Evolutionary conservation across 2,113 vertebrate species (phyloP).

Genomic region (Myotis yumanensis): DNA sequence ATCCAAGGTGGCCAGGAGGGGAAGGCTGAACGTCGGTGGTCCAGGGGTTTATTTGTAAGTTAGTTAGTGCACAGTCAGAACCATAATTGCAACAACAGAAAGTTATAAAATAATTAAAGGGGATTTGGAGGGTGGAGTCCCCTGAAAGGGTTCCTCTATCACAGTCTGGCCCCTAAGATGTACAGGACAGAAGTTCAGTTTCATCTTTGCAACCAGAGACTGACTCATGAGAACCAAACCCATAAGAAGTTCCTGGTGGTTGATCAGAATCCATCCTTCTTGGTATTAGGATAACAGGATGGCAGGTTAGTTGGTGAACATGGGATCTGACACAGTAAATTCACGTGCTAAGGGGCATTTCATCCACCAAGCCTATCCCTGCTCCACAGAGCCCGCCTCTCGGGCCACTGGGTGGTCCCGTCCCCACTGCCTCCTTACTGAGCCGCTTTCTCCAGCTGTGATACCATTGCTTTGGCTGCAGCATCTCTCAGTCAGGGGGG

Average conservation of each 20-base stretch:
- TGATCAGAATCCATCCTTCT: not conserved
- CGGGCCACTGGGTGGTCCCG: not conserved
- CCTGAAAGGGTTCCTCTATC: not conserved
- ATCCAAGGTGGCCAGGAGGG: not conserved
- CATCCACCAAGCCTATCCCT: not conserved
- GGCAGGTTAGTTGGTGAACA: not conserved
- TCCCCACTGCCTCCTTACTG: not conserved
- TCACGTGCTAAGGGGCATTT: not conserved
- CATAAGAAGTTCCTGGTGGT: not conserved
- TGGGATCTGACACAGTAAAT: not conserved
- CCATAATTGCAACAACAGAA: not conserved
- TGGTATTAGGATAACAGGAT: not conserved
- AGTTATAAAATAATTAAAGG: not conserved
- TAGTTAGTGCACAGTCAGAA: not conserved
- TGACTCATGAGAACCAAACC: not conserved
- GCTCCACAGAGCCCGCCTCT: not conserved
- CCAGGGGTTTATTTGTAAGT: constrained; percentile 24
- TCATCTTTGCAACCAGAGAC: not conserved
- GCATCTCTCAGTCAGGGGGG: not conserved
- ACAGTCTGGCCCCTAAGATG: not conserved
- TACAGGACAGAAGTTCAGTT: not conserved
- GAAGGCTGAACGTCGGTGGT: not conserved
- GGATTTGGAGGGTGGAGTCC: not conserved
- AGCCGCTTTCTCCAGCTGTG: not conserved
- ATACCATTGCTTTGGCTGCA: not conserved